Evolutionary conservation across 2,888 invertebrate genomes (phyloP).

Genomic region (Lasioglossum lativentre): DNA sequence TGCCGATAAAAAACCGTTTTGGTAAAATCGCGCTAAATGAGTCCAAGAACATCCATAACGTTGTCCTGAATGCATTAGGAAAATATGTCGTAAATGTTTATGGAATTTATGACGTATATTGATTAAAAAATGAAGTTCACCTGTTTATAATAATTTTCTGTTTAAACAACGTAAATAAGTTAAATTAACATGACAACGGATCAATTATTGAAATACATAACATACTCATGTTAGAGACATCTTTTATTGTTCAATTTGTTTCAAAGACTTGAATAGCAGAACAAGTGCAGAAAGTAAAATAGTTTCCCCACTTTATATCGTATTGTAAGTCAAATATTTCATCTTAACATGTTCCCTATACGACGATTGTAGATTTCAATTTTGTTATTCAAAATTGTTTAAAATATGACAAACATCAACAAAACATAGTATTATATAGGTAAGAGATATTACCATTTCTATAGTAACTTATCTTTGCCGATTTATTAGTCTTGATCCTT

Average conservation of each 20-base stretch:
- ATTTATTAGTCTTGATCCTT: constrained; percentile 58
- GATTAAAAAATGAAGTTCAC: neutral
- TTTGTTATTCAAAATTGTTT: constrained; percentile 39
- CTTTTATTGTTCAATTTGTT: constrained; percentile 60
- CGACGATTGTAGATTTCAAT: constrained; percentile 31
- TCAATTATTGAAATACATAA: constrained; percentile 33
- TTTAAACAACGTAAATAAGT: constrained; percentile 15
- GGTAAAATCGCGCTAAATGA: neutral
- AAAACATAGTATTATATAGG: constrained; percentile 64
- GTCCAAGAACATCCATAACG: neutral
- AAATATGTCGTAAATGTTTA: neutral
- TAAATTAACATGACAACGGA: constrained; percentile 28
- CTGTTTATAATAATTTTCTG: neutral
- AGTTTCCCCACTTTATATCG: constrained; percentile 45
- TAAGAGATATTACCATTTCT: constrained; percentile 68
- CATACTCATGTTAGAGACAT: constrained; percentile 45
- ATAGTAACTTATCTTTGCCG: constrained; percentile 50
- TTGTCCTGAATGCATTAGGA: neutral
- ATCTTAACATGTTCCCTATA: constrained; percentile 25
- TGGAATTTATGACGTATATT: neutral
- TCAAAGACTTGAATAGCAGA: constrained; percentile 44
- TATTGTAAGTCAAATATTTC: constrained; percentile 41
- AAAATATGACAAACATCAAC: constrained; percentile 60
- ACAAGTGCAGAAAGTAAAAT: constrained; percentile 59
- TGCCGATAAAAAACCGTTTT: neutral